phyloP scores from a whole-genome alignment of 2,113 vertebrate genomes.

The Sisor rabdophorus region DNA sequence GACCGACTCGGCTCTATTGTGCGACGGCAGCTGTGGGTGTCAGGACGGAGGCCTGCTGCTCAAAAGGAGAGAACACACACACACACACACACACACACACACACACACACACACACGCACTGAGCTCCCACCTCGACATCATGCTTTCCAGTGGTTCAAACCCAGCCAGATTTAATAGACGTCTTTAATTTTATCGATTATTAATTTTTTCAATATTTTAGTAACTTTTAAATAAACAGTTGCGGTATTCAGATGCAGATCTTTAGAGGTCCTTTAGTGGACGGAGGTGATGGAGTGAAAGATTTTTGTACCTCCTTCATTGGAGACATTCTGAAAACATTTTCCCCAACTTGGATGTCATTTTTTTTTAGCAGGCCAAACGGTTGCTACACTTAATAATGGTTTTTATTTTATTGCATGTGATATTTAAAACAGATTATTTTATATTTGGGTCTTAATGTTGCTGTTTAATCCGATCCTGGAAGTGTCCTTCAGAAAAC shows the following conservation, averaged over 20 bases:
- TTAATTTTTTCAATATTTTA: neutral
- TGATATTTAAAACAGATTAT: neutral
- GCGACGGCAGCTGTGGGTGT: slow-evolving; percentile 33
- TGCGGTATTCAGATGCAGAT: neutral
- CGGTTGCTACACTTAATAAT: neutral
- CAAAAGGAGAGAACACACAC: slow-evolving; percentile 17
- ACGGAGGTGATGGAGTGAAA: neutral
- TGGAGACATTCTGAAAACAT: neutral
- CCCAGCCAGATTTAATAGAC: neutral
- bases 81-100: slow-evolving; percentile 13
- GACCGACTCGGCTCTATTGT: slow-evolving; percentile 25
- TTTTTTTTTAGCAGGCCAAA: neutral
- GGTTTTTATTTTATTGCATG: too few species aligned
- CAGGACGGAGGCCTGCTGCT: slow-evolving; percentile 29
- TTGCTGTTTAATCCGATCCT: too few species aligned
- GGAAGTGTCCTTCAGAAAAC: too few species aligned
- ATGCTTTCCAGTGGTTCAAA: neutral
- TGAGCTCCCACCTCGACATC: neutral
- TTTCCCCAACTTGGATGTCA: neutral
- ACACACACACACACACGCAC: slow-evolving; percentile 18
- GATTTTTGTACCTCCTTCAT: too few species aligned
- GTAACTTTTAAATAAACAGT: neutral
- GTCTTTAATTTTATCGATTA: neutral
- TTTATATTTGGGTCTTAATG: neutral
- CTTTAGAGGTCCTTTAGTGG: neutral